Evolutionary conservation across 2,888 invertebrate genomes (phyloP), one percentile per base, ranked within the genome.

Genomic region (Ceramica pisi): DNA sequence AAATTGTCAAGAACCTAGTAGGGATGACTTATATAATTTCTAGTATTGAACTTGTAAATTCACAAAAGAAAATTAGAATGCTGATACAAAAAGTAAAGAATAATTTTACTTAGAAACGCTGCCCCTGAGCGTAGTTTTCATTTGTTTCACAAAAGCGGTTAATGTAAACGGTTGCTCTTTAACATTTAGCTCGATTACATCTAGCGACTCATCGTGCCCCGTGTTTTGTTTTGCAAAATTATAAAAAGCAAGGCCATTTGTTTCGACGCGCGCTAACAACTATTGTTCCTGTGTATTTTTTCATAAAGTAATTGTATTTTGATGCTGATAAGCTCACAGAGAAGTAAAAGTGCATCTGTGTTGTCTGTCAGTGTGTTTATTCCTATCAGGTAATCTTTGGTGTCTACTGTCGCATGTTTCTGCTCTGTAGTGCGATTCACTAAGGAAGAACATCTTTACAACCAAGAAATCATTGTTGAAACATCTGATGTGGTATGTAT

Each of bases 101-200:
- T 89, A 87, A 88, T 90, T 89, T 90, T 85, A 82, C 84, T 85
- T 71, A 85, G 83, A 75, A 89, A 91, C 82, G 86, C 87, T 86
- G 85, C 91, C 91, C 90, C 85, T 83, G 92, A 91, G 93, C 89
- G 86, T 90, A 90, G 90, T 92, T 93, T 92, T 89, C 93, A 93
- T 93, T 94, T 93, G 92, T 93, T 92, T 90, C 90, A 91, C 93
- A 91, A 91, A 93, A 91, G 90, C 91, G 91, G 91, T 92, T 93
- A 92, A 93, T 92, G 91, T 91, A 92, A 93, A 92, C 88, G 90
- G 89, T 85, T 86, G 89, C 90, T 92, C 89, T 91, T 93, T 92
- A 92, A 91, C 92, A 91, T 93, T 92, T 92, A 93, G 89, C 92
- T 90, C 90, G 90, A 92, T 93, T 93, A 92, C 90, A 90, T 92